Base-by-base conservation (phyloP, 2,113 vertebrate species). In the Elanus axillaris region DNA sequence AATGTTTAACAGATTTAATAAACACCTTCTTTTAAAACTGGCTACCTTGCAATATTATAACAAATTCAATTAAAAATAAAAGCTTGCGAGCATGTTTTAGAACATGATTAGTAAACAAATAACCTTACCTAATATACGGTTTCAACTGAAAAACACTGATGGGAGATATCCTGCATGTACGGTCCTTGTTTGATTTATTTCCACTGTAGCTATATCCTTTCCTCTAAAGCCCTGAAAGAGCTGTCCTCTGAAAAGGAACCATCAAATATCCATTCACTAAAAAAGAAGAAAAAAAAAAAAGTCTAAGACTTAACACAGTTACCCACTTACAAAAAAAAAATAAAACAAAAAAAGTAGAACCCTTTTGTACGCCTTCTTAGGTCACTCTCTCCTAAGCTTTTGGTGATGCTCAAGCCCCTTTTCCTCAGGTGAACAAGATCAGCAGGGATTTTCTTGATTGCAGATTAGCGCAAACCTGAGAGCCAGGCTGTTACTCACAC, bases 91-190 rank as follows among this genome's bases (percentile, higher is more conserved):
- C 10, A 5, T 42, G 7, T 27, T 88, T 85, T 38, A 88, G 22
- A n/a, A 45, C 38, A 38, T 4, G 23, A 80, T 86, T 66, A 86
- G 32, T 15, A 63, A 94, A 76, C 7, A 87, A 93, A 87, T 69
- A 60, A 47, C 23, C 55, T 94, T 86, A 93, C 84, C 76, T 69
- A 23, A 48, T 19, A 43, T 0, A 36, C 14, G 3, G 10, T 16
- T 96, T 67, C 60, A 74, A 11, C 22, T 47, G 74, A 58, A 48
- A 82, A 66, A 43, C 3, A 0, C 7, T 1, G 3, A 42, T 3
- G 31, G 48, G 40, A 47, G 20, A 6, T 23, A 17, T 2, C 20
- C 45, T 38, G 10, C 13, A 13, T 3, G 2, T 8, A 10, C 2
- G 3, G 6, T 25, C 6, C 27, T 48, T 6, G 5, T 16, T 60